A percentile compares a stretch with the other conserved stretches of the same genome.
These are phyloP conservation scores for Momotus momota DNA, from an alignment of 2,797 vertebrate genomes.

Conservation along the genomic window DNA sequence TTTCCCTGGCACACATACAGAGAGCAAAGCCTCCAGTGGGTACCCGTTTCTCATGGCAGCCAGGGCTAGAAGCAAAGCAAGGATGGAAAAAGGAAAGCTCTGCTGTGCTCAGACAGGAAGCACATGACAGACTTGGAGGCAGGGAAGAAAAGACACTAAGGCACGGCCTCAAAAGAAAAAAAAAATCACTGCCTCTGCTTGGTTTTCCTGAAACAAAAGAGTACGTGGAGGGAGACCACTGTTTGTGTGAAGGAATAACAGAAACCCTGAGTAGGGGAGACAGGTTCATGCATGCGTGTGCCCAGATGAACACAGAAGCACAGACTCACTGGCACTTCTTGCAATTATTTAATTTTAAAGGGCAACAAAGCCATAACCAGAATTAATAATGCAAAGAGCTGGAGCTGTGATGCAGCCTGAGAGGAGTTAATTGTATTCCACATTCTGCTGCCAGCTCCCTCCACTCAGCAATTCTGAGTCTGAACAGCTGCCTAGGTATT, in stretches of 20 bases:
- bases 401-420: neutral
- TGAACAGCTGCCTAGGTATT: neutral
- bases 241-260: neutral
- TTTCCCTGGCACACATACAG: rapidly evolving
- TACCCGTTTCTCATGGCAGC: neutral
- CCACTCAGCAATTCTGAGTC: neutral
- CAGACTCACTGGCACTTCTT: neutral
- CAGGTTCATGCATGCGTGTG: neutral
- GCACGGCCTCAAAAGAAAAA: neutral
- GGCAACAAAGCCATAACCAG: neutral
- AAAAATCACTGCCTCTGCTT: neutral
- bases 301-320: neutral
- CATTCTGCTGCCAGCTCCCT: neutral
- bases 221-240: neutral
- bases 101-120: neutral
- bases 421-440: neutral
- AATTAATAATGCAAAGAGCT: neutral
- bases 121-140: neutral
- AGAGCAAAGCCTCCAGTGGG: neutral
- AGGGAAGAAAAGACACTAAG: neutral
- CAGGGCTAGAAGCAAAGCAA: neutral
- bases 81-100: neutral
- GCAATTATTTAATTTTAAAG: neutral
- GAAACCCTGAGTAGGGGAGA: neutral
- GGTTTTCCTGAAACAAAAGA: neutral